Conservation (phyloP, 2,888 invertebrate species). For the Drosophila anomalipes region DNA sequence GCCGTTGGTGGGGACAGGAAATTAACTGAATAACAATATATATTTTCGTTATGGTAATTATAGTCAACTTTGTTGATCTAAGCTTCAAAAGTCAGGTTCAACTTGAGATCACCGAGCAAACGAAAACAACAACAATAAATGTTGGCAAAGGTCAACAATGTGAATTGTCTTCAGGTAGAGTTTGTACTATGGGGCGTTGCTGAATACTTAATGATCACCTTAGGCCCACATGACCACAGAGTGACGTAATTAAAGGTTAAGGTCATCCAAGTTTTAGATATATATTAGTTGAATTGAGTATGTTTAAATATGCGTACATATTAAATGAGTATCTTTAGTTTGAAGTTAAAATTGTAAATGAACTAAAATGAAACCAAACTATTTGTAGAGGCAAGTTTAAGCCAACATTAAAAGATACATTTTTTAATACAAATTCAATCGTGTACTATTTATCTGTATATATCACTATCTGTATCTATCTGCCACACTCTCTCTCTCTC, state of each 20-base stretch:
- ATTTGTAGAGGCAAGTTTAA: neutral
- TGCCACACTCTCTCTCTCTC: neutral
- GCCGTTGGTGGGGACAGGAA: conserved; percentile 39
- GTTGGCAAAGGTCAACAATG: conserved; percentile 51
- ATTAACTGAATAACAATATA: conserved; percentile 41
- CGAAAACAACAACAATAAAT: conserved; percentile 23
- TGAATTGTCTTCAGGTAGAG: conserved; percentile 26
- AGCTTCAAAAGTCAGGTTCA: conserved; percentile 53
- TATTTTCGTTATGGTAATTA: conserved; percentile 73
- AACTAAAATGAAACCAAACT: neutral
- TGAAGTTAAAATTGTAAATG: neutral
- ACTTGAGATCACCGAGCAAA: conserved; percentile 21
- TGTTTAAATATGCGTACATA: neutral
- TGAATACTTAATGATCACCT: conserved; percentile 36
- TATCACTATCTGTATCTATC: neutral
- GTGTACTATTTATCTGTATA: no score
- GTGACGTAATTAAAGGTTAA: conserved; percentile 30
- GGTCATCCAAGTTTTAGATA: conserved; percentile 17
- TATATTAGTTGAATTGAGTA: neutral
- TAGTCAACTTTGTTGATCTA: conserved; percentile 53
- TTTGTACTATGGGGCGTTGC: conserved; percentile 39
- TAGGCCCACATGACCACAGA: conserved; percentile 25
- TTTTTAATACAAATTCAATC: neutral
- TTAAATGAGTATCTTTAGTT: neutral
- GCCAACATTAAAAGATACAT: neutral